Conservation (phyloP, 2,797 vertebrate species). For the Rhynchotus rufescens region DNA sequence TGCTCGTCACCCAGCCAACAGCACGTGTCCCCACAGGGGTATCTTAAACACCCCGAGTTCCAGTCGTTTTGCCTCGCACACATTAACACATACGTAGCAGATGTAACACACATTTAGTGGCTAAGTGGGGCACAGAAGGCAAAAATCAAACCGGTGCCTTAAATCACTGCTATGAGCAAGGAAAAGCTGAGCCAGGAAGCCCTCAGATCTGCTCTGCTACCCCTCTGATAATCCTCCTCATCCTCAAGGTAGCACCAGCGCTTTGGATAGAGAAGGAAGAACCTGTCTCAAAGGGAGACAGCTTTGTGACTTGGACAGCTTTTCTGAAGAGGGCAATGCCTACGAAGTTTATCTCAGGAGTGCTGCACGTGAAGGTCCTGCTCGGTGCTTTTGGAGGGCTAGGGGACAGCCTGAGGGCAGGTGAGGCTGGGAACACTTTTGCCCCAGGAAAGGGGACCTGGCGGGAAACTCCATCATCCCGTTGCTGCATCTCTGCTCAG, state of each 20-base stretch:
- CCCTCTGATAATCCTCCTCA: background rate
- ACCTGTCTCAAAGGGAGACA: background rate
- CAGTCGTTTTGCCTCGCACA: background rate
- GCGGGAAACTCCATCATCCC: accelerated
- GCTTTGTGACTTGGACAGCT: background rate
- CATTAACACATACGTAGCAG: background rate
- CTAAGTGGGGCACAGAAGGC: accelerated
- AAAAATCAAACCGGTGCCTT: background rate
- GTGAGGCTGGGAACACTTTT: background rate
- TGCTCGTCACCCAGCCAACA: background rate
- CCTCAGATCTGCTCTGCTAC: background rate
- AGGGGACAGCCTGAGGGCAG: background rate
- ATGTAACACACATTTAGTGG: accelerated
- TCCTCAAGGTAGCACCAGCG: background rate
- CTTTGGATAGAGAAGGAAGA: accelerated
- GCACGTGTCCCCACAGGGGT: background rate
- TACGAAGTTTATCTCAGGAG: background rate
- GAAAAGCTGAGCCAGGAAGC: background rate
- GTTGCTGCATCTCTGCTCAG: background rate
- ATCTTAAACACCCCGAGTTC: background rate
- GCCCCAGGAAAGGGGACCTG: background rate
- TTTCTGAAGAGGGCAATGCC: background rate
- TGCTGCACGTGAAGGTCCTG: accelerated
- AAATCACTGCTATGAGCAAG: background rate
- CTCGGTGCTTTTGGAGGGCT: background rate